Percentiles rank a stretch among this genome's conserved stretches.
phyloP scores from a whole-genome alignment of 2,797 vertebrate genomes.

The Glyptemys insculpta region DNA sequence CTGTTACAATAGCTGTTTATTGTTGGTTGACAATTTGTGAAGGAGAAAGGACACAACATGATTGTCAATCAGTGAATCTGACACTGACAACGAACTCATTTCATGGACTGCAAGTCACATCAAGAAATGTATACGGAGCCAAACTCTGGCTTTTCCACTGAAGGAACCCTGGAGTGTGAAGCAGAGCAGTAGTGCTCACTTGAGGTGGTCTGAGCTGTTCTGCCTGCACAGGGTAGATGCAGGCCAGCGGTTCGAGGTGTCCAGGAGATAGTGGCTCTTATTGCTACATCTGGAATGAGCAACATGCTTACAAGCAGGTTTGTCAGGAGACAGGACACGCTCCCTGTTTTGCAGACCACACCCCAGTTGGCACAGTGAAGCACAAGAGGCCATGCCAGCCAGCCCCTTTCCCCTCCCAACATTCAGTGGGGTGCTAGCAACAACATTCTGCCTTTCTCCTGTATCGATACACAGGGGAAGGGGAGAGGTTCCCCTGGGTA shows the following conservation, averaged over 20 bases:
- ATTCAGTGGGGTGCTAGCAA: background rate
- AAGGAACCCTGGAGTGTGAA: background rate
- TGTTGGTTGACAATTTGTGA: conserved; percentile 24
- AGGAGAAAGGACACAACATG: conserved; percentile 12
- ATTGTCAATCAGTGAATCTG: conserved; percentile 21
- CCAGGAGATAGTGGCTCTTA: background rate
- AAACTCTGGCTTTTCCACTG: background rate
- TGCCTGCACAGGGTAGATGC: background rate
- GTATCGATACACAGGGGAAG: background rate
- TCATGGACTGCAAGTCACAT: background rate
- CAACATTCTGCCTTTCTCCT: background rate
- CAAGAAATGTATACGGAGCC: background rate
- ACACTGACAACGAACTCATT: background rate
- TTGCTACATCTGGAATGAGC: background rate
- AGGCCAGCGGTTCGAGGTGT: background rate
- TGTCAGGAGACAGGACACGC: background rate
- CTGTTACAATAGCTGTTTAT: conserved; percentile 17
- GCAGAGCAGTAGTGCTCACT: too few relatives aligned
- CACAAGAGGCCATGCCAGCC: background rate
- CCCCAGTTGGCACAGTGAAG: background rate
- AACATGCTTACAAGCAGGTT: background rate
- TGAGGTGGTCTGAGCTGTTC: background rate
- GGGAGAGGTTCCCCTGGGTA: background rate
- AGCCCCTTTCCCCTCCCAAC: background rate
- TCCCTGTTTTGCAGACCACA: background rate